Evolutionary conservation across 1,140 invertebrate genomes (phyloP).

Genomic region (Diorhabda sublineata): DNA sequence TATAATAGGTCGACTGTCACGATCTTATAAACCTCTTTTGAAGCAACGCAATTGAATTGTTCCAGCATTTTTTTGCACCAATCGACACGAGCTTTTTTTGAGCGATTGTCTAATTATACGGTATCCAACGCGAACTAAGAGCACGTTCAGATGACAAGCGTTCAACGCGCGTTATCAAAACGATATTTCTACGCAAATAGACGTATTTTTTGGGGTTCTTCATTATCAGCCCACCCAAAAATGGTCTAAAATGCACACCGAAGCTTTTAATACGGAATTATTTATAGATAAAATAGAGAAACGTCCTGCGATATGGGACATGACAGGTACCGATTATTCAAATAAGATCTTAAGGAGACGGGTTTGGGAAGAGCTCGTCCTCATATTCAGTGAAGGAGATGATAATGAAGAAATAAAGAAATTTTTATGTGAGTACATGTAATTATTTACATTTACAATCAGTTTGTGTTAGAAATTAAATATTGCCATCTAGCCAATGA

Average conservation of each 20-base stretch:
- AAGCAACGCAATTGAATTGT: too few species aligned
- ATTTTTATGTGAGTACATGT: conserved; percentile 10
- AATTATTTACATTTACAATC: conserved; percentile 19
- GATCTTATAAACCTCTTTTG: too few species aligned
- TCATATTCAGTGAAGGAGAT: conserved; percentile 20
- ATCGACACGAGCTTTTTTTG: too few species aligned
- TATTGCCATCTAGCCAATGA: conserved; percentile 25
- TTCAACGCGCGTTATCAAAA: too few species aligned
- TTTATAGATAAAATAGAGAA: conserved; percentile 38
- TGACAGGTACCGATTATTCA: conserved; percentile 35
- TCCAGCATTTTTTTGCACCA: too few species aligned
- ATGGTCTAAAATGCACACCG: neutral
- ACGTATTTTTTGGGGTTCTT: conserved; percentile 1
- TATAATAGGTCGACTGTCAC: too few species aligned
- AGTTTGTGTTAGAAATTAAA: conserved; percentile 28
- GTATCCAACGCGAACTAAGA: too few species aligned
- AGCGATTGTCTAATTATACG: too few species aligned
- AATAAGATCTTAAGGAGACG: conserved; percentile 30
- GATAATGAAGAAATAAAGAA: conserved; percentile 17
- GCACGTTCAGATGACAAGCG: too few species aligned
- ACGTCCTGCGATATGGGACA: conserved; percentile 35
- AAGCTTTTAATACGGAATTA: conserved; percentile 32
- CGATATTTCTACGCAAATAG: conserved; percentile 1
- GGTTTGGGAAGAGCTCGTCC: conserved; percentile 24
- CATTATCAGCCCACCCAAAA: neutral